Evolutionary conservation across 2,113 vertebrate species (phyloP).

Genomic region (Psephotus haematonotus): DNA sequence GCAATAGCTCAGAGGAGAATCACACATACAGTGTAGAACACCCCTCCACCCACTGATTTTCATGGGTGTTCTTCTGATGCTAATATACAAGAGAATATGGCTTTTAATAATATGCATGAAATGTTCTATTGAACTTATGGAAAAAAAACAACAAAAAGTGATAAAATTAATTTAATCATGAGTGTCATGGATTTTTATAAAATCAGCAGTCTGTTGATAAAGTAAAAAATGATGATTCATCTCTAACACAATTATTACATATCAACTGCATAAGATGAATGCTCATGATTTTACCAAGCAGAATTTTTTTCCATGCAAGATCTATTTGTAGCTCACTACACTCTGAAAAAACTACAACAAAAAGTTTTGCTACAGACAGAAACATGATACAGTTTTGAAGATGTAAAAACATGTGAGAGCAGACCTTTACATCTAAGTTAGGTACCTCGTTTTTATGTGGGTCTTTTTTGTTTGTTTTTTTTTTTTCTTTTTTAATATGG

Average conservation of each 20-base stretch:
- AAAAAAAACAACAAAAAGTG: not conserved
- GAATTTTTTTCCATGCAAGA: not conserved
- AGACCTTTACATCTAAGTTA: not conserved
- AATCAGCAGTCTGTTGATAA: constrained; percentile 48
- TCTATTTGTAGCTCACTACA: not conserved
- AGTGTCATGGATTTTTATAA: constrained; percentile 18
- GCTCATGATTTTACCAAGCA: constrained; percentile 3
- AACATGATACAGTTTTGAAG: not conserved
- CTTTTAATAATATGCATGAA: constrained; percentile 48
- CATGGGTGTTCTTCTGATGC: constrained; percentile 46
- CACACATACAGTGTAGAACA: not conserved
- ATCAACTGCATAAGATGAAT: constrained; percentile 28
- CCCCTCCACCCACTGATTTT: constrained; percentile 32
- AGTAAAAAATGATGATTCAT: constrained; percentile 62
- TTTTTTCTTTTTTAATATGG: not conserved
- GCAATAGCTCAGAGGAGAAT: constrained; percentile 41
- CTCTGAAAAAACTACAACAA: not conserved
- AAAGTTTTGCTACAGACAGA: not conserved
- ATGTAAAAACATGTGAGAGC: not conserved
- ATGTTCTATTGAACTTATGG: constrained; percentile 34
- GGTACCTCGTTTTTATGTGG: not conserved
- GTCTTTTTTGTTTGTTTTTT: not conserved
- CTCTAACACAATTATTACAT: constrained; percentile 49
- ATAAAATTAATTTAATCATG: constrained; percentile 47
- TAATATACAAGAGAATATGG: constrained; percentile 27